A percentile compares a stretch with the other conserved stretches of the same genome.
Conservation (phyloP, 2,113 vertebrate genomes). For the Melanerpes formicivorus region DNA sequence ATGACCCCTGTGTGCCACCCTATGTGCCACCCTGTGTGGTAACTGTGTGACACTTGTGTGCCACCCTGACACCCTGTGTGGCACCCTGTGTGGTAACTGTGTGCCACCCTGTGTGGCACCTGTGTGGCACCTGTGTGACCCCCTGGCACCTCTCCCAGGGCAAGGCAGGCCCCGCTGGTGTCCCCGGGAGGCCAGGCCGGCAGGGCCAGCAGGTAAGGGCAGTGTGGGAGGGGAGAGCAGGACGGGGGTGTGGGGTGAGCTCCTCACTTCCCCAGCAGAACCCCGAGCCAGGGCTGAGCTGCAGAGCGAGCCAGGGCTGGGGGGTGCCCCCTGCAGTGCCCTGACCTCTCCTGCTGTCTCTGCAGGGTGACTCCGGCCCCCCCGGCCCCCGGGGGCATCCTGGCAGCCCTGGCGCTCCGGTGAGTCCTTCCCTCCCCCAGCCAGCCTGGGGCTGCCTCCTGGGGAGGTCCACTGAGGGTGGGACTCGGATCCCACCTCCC, state of each 20-base stretch:
- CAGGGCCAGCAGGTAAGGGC: slow-evolving; percentile 84
- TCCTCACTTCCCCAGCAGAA: neutral
- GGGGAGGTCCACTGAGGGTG: neutral
- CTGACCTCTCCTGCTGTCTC: neutral
- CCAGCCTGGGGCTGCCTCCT: neutral
- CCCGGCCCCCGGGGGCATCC: slow-evolving; percentile 70
- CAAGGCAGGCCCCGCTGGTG: slow-evolving; percentile 73
- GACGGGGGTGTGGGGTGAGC: neutral
- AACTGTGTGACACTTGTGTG: too few species aligned
- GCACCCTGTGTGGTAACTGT: too few species aligned
- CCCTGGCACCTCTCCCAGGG: slow-evolving; percentile 69
- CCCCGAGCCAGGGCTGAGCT: neutral
- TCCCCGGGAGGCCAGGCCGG: slow-evolving; percentile 69
- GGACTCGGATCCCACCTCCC: accelerated
- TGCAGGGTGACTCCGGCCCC: slow-evolving; percentile 80
- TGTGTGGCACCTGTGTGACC: too few species aligned
- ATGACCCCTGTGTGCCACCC: too few species aligned
- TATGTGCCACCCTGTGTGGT: too few species aligned
- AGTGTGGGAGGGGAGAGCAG: neutral
- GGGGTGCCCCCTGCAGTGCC: neutral
- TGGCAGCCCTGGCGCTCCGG: slow-evolving; percentile 80
- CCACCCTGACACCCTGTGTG: too few species aligned
- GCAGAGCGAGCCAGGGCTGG: neutral
- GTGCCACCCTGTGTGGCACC: too few species aligned
- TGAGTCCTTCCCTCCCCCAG: slow-evolving; percentile 30